Evolutionary conservation across 2,113 vertebrate species (phyloP).

Genomic region (Phoenicopterus ruber): DNA sequence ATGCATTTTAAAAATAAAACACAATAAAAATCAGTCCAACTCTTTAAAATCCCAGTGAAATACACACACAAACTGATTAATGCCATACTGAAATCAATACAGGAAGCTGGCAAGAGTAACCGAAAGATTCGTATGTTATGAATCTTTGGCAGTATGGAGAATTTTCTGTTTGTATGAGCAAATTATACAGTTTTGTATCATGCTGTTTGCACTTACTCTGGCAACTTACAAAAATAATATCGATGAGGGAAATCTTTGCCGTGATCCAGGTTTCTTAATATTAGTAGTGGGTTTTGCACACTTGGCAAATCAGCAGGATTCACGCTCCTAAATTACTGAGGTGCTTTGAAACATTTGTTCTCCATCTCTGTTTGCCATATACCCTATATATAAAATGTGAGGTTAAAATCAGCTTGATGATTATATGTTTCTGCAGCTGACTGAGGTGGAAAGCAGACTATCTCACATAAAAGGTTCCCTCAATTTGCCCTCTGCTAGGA

Average conservation of each 20-base stretch:
- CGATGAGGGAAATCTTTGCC: background rate
- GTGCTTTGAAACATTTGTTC: background rate
- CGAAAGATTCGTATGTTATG: background rate
- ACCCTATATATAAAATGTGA: background rate
- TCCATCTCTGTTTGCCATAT: background rate
- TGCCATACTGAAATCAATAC: background rate
- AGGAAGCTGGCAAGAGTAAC: background rate
- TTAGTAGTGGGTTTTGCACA: background rate
- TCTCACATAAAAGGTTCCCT: background rate
- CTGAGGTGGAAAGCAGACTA: background rate
- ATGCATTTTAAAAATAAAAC: background rate
- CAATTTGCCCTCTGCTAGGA: background rate
- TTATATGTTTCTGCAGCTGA: background rate
- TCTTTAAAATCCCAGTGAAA: background rate
- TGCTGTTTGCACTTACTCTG: background rate
- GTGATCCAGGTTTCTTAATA: background rate
- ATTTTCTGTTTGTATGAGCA: background rate
- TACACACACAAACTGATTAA: background rate
- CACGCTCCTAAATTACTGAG: background rate
- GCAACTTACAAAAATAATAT: background rate
- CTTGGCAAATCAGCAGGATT: background rate
- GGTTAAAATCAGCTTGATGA: background rate
- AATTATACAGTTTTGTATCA: background rate
- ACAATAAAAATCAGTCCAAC: background rate
- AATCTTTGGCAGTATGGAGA: background rate